phyloP scores from a whole-genome alignment of 2,113 vertebrate species.

The Mungos mungo region DNA sequence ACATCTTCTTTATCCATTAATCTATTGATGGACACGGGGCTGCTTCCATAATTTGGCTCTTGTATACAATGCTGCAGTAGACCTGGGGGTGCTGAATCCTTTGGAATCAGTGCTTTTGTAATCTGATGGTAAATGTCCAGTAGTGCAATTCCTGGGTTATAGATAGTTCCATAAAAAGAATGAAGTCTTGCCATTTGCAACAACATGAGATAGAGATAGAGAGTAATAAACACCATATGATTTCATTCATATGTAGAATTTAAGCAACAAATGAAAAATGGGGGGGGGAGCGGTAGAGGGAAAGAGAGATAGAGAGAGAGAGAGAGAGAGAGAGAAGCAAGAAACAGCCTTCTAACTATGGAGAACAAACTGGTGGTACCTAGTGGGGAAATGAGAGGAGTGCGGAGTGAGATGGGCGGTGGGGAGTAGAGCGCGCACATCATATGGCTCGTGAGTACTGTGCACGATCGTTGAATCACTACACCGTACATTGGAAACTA shows the following conservation, averaged over 20 bases:
- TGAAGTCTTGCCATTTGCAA: not conserved
- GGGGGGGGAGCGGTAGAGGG: too few relatives aligned
- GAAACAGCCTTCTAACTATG: not conserved
- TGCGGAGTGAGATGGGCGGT: not conserved
- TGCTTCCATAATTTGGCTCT: not conserved
- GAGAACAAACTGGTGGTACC: not conserved
- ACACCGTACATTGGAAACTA: not conserved
- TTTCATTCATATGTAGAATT: not conserved
- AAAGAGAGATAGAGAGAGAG: too few relatives aligned
- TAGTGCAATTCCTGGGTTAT: not conserved
- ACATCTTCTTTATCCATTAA: not conserved
- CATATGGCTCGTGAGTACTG: not conserved
- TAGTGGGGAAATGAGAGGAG: not conserved
- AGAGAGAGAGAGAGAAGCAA: not conserved
- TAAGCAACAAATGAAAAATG: not conserved
- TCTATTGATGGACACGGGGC: not conserved
- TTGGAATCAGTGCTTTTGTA: not conserved
- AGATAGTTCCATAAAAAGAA: not conserved
- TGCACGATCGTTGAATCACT: not conserved
- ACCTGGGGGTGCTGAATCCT: not conserved
- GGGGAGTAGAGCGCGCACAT: not conserved
- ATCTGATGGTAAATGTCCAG: not conserved
- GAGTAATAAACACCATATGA: not conserved
- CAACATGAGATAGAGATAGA: not conserved
- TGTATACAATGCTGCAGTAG: not conserved